Base-by-base conservation (phyloP, 2,797 vertebrate species). In the Malacoraja senta region DNA sequence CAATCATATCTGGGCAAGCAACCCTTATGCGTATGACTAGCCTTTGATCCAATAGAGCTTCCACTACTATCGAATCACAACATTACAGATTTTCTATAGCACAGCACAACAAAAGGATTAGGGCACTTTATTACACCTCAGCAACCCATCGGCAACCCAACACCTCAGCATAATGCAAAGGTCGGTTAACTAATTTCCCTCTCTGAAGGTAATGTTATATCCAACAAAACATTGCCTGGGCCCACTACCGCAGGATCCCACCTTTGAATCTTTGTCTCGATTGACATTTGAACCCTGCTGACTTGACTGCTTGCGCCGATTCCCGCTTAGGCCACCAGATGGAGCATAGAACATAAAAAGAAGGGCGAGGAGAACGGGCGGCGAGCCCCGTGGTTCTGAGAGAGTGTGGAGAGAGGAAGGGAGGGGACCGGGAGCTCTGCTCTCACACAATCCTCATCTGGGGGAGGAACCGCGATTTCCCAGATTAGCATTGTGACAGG, bases 121-220 rank as follows among this genome's bases (percentile, higher is more conserved):
- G 79, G 58, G 86, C 65, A 32, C 93, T 93, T 94, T 94, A 94
- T 93, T 94, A n/a, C 93, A 90, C 77, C 94, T 78, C 65, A 91
- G 94, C 76, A 93, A 93, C 94, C 93, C 93, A 94, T 78, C 65
- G 93, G 94, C 76, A 93, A 93, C 93, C 93, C 93, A 94, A 72
- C 93, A 93, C 19, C 93, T 76, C 68, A 88, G 93, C 38, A 17
- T 94, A 93, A 90, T 72, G 77, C 4, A n/a, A 91, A 93, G 93
- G 94, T 93, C 95, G 92, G 93, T 93, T 94, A 93, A 94, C 86
- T 93, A 61, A 83, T 53, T 84, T 94, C 93, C 38, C 65, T 38
- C n/a, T 38, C n/a, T 19, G 1, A 29, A 13, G 53, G 68, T 74
- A 26, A 72, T 10, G 68, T 38, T 38, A 74, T 71, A 72, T 7